Evolutionary conservation across 2,113 vertebrate species (phyloP), one percentile per base, ranked within the genome.

Genomic region (Cyprichromis sp.): DNA sequence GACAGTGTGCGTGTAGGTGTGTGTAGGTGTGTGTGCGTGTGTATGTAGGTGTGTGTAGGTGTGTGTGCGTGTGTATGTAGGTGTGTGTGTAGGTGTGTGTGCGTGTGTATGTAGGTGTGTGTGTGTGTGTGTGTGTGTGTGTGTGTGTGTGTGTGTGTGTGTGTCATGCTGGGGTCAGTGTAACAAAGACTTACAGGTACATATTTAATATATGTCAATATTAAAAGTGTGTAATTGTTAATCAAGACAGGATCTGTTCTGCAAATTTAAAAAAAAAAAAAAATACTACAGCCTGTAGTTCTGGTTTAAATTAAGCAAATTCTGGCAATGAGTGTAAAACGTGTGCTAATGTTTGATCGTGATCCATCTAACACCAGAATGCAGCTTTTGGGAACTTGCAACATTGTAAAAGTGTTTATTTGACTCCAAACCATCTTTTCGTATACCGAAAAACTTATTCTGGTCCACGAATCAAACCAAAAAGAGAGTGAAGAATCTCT

Each of bases 1-100:
- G 24, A 59, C 4, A 0, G 53, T 21, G 45, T 50, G 4, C 3
- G 5, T 3, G 38, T 40, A 24, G 24, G 7, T 16, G 1, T 2
- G 3, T 6, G 3, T 6, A 0, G 2, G 1, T 3, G 1, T 1
- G 5, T 5, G 4, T 2, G 36, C 0, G 9, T 4, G 36, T 2
- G 8, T 4, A 5, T 2, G 40, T 3, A 24, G 21, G 38, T 40
- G 38, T 2, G 9, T 11, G 10, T 3, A 24, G 24, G 2, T 8
- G 31, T 34, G 1, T 3, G 3, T 3, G 11, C 1, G 12, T 24
- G 21, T 24, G 21, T 24, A 3, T 24, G 21, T 24, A 24, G 21
- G 24, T 34, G 34, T 8, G 34, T 34, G 31, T 31, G 36, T 8
- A 3, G 1, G 3, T 8, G 34, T 9, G 36, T 9, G 36, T 8